Evolutionary conservation across 2,888 invertebrate genomes (phyloP), one percentile per base, ranked within the genome.

Genomic region (Bedellia somnulentella): DNA sequence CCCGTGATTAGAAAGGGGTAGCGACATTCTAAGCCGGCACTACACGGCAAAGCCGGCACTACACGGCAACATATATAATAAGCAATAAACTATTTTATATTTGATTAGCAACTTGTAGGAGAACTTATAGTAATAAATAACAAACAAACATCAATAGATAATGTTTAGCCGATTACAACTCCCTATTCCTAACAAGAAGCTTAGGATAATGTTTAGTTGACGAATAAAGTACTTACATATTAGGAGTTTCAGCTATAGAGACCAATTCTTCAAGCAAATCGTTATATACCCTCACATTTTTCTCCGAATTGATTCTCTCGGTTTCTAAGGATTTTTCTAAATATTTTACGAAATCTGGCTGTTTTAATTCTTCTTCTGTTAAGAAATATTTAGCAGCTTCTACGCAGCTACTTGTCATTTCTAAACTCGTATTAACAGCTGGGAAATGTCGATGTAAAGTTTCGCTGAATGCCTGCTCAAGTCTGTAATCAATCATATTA

Each of bases 361-460:
- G 52, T 1, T 44, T 37, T 3, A 63, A 43, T 27, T 75, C 57
- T 1, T 58, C 50, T 3, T 52, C 52, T 0, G 70, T 62, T 1
- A 62, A 68, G 6, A 87, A 54, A 2, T 43, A 36, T 3, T 56
- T 49, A 0, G 82, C 85, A 0, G 67, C 54, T 2, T 61, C 49
- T 3, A 84, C 46, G 9, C 80, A 78, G 0, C 46, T 44, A 2
- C 80, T 67, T 0, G 82, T 70, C 35, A 86, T 64, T 11, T 73
- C 57, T 1, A 81, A 51, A 3, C 76, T 68, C 1, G 86, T 83
- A 31, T 82, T 79, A 10, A 82, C 78, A 0, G 84, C 81, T 1
- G 81, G 81, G 47, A 85, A 85, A 39, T 75, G 67, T 15, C 81
- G 79, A 33, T 79, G 78, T 1, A 86, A 60, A 0, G 63, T 49